Percentiles rank a stretch among this genome's conserved stretches.
Conservation (phyloP, 2,113 vertebrate species). For the Hylia prasina region DNA sequence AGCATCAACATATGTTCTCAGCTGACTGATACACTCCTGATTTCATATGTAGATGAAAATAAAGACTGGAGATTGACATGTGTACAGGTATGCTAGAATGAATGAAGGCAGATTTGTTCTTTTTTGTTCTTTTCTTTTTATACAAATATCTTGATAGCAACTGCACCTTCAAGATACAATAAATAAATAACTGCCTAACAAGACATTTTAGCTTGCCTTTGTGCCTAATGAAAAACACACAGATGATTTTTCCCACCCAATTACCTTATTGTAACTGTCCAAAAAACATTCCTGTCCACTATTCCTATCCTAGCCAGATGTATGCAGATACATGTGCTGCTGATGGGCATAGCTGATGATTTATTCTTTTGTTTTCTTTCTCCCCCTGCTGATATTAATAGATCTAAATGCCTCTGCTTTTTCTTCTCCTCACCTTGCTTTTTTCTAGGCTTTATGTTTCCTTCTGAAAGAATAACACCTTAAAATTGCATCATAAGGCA, state of each 20-base stretch:
- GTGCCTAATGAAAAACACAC: not conserved
- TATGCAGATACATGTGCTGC: not conserved
- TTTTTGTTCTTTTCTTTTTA: not conserved
- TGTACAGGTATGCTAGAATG: not conserved
- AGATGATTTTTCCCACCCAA: not conserved
- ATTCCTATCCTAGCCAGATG: not conserved
- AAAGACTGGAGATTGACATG: not conserved
- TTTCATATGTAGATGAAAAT: not conserved
- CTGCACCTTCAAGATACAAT: not conserved
- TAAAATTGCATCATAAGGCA: not conserved
- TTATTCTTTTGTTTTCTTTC: not conserved
- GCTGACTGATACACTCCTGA: not conserved
- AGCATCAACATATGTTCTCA: not conserved
- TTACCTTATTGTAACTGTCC: not conserved
- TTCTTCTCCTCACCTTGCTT: not conserved
- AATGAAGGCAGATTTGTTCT: accelerated
- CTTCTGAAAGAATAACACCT: not conserved
- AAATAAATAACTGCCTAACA: not conserved
- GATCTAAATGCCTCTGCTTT: not conserved
- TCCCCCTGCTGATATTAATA: not conserved
- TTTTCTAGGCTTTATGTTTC: not conserved
- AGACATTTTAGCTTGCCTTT: not conserved
- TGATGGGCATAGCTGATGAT: not conserved
- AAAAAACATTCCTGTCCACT: not conserved
- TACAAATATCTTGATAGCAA: not conserved